Conservation (phyloP, 2,888 invertebrate genomes). For the Hemaris fuciformis region DNA sequence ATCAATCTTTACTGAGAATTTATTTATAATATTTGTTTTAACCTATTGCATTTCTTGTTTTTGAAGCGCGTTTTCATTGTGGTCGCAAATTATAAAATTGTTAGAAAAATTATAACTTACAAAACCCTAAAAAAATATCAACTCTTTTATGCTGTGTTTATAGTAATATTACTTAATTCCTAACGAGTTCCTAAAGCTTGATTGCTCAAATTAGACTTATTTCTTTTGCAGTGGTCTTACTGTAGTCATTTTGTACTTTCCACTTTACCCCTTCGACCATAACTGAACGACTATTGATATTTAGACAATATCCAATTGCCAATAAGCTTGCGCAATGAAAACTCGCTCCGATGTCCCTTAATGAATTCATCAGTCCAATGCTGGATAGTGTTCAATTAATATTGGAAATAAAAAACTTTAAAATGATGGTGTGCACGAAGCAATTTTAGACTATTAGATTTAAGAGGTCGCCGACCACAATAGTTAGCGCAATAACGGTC, state of each 20-base stretch:
- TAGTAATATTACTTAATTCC: not conserved
- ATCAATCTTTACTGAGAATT: not conserved
- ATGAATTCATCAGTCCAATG: conserved; percentile 27
- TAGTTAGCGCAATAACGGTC: conserved; percentile 69
- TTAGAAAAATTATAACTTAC: not conserved
- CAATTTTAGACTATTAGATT: conserved; percentile 59
- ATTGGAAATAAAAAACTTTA: conserved; percentile 30
- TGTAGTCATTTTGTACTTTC: not conserved
- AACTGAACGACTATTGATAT: not conserved
- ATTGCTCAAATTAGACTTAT: not conserved
- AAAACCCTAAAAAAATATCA: not conserved
- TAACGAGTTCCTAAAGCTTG: not conserved
- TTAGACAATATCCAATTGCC: not conserved
- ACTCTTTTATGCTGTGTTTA: not conserved
- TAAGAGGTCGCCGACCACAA: conserved; percentile 35
- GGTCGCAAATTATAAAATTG: not conserved
- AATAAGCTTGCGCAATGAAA: conserved; percentile 9
- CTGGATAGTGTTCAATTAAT: conserved; percentile 49
- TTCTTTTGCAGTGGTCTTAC: not conserved
- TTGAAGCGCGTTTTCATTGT: conserved; percentile 3
- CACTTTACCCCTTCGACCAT: no score
- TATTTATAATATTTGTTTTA: not conserved
- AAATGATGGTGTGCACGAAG: conserved; percentile 49
- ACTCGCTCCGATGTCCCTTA: conserved; percentile 20
- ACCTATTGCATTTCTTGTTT: not conserved